Conservation (phyloP, 2,113 vertebrate species). For the Passer montanus region DNA sequence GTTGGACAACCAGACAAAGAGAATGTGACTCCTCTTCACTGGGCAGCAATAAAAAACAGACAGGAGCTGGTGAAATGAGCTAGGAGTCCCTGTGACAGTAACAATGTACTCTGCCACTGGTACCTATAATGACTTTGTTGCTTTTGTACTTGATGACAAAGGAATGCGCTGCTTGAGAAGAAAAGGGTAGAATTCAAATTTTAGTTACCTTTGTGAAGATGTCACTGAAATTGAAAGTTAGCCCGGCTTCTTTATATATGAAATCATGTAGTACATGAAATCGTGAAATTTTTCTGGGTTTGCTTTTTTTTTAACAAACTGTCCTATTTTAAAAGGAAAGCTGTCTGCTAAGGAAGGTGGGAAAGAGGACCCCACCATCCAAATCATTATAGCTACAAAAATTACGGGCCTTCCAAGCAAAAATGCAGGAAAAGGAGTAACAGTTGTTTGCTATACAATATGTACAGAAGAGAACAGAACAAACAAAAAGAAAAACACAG, state of each 20-base stretch:
- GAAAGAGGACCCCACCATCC: neutral
- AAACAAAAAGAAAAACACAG: too few relatives aligned
- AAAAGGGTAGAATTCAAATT: neutral
- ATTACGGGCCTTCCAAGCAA: neutral
- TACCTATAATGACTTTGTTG: neutral
- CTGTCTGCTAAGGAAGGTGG: neutral
- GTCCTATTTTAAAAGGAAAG: neutral
- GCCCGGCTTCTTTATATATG: fast-evolving
- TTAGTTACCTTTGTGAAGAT: neutral
- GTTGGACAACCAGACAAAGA: constrained; percentile 83
- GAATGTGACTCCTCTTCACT: constrained; percentile 86
- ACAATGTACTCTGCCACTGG: neutral
- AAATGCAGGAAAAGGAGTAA: neutral
- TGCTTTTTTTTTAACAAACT: neutral
- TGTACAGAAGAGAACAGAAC: neutral
- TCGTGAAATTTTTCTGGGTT: neutral
- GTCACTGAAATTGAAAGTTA: neutral
- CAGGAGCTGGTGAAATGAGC: constrained; percentile 85
- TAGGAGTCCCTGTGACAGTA: neutral
- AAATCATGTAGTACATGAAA: neutral
- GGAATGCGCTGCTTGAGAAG: neutral
- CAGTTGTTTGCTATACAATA: neutral
- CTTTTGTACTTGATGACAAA: neutral
- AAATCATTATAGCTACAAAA: neutral
- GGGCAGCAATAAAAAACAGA: constrained; percentile 95